Percentiles rank a stretch among this genome's conserved stretches.
These are phyloP conservation scores for Lysandra bellargus DNA, from an alignment of 2,888 invertebrate genomes.

Conservation along the genomic window DNA sequence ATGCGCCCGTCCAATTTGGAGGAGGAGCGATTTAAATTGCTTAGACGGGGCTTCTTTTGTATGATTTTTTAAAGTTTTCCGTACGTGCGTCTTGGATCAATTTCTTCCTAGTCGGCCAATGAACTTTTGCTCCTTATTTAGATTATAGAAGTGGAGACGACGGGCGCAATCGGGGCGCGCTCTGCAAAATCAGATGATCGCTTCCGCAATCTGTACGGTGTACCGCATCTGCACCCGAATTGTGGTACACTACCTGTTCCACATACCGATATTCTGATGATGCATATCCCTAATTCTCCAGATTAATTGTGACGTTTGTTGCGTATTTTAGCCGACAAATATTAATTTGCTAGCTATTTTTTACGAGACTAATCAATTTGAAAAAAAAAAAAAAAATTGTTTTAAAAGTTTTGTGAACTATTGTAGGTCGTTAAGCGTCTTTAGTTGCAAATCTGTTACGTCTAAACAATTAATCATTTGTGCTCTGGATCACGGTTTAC, in stretches of 20 bases:
- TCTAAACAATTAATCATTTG: background rate
- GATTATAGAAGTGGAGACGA: slow-evolving; percentile 76
- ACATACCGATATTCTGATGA: slow-evolving; percentile 11
- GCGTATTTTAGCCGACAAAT: background rate
- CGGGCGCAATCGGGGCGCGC: slow-evolving; percentile 64
- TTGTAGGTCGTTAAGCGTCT: background rate
- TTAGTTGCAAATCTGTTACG: background rate
- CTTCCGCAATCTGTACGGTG: slow-evolving; percentile 70
- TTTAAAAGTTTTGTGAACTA: background rate
- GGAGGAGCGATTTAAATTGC: background rate
- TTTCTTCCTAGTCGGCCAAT: slow-evolving; percentile 64
- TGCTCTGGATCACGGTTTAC: background rate
- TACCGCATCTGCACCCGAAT: slow-evolving; percentile 46
- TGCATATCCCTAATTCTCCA: background rate
- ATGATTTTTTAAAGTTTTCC: background rate
- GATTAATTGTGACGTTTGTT: background rate
- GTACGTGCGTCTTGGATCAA: slow-evolving; percentile 50
- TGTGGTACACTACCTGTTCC: slow-evolving; percentile 35
- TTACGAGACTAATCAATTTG: background rate
- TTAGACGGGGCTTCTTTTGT: background rate
- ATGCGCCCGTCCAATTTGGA: slow-evolving; percentile 11
- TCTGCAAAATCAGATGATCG: slow-evolving; percentile 67
- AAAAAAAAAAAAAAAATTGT: background rate
- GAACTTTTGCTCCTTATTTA: slow-evolving; percentile 81
- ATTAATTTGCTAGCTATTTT: slow-evolving; percentile 7